A percentile compares a stretch with the other conserved stretches of the same genome.
These are phyloP conservation scores for Chaenocephalus aceratus DNA, from an alignment of 2,113 vertebrate genomes.

Conservation along the genomic window DNA sequence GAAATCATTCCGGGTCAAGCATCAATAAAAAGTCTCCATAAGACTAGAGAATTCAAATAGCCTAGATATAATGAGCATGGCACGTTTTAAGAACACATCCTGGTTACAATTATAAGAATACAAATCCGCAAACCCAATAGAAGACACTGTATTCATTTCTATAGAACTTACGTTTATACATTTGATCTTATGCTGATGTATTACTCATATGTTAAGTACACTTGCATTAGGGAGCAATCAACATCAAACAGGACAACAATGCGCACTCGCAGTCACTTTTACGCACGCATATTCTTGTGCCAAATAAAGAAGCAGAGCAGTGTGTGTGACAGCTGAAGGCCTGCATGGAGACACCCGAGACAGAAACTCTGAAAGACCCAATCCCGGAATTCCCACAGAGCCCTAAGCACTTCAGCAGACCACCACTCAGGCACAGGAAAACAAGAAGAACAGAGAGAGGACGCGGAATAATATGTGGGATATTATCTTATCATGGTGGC, in stretches of 20 bases:
- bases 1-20: background rate
- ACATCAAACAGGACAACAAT: background rate
- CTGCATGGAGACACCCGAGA: conserved; percentile 50
- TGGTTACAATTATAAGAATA: too few relatives aligned
- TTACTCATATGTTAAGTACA: background rate
- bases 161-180: background rate
- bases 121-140: background rate
- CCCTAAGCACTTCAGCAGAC: conserved; percentile 67
- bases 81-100: too few relatives aligned
- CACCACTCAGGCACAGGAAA: conserved; percentile 4
- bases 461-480: conserved; percentile 10
- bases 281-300: conserved; percentile 35
- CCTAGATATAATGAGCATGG: background rate
- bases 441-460: background rate
- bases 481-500: conserved; percentile 49
- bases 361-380: conserved; percentile 30
- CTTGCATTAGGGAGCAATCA: background rate
- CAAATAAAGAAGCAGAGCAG: conserved; percentile 32
- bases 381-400: conserved; percentile 61
- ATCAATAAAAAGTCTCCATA: background rate
- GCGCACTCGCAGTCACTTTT: background rate
- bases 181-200: background rate
- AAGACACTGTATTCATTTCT: background rate
- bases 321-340: conserved; percentile 25
- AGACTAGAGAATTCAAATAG: background rate